A percentile compares a stretch with the other conserved stretches of the same genome.
Evolutionary conservation across 2,113 vertebrate species (phyloP).

Genomic region (Urocitellus parryii): DNA sequence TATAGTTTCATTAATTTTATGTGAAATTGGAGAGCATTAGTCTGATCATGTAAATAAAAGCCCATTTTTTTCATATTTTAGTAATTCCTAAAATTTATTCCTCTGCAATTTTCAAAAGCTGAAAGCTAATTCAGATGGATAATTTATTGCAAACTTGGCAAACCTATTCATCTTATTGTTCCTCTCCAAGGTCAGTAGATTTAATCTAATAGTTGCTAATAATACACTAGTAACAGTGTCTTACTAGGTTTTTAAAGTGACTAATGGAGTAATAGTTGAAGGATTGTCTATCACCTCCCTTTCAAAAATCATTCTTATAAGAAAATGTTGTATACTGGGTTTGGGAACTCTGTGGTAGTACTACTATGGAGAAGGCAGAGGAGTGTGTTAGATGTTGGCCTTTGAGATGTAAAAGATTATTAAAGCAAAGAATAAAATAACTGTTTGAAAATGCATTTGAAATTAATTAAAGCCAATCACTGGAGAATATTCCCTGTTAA

Average conservation of each 20-base stretch:
- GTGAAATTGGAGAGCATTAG: background rate
- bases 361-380: background rate
- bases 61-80: background rate
- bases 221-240: background rate
- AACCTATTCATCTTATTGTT: background rate
- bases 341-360: background rate
- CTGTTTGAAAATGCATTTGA: background rate
- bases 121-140: background rate
- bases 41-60: background rate
- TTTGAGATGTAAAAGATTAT: background rate
- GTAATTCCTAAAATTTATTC: background rate
- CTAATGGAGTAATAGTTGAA: background rate
- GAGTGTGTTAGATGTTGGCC: background rate
- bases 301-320: background rate
- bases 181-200: background rate
- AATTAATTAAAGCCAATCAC: background rate
- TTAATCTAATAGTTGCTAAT: background rate
- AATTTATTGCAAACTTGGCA: background rate
- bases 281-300: background rate
- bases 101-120: background rate
- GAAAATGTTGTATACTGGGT: background rate
- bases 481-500: background rate
- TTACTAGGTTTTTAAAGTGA: background rate
- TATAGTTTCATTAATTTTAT: background rate
- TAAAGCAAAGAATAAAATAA: background rate